phyloP scores from a whole-genome alignment of 2,888 invertebrate species.

The Bombylius discolor region DNA sequence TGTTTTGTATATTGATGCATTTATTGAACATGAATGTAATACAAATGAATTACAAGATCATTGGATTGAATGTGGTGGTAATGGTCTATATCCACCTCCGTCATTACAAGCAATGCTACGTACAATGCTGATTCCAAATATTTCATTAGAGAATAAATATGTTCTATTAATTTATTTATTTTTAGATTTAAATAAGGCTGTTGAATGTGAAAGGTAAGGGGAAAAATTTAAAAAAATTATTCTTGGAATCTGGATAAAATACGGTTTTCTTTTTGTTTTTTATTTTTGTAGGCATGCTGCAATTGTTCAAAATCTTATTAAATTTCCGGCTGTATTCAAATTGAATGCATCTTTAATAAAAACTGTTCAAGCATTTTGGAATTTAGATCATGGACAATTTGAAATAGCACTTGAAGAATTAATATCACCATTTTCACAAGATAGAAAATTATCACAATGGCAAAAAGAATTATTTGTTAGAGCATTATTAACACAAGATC shows the following conservation, averaged over 20 bases:
- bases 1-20: conserved; percentile 28
- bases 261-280: background rate
- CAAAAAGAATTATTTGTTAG: conserved; percentile 29
- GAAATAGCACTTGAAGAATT: conserved; percentile 36
- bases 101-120: conserved; percentile 66
- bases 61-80: conserved; percentile 54
- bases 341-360: conserved; percentile 61
- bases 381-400: conserved; percentile 74
- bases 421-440: conserved; percentile 25
- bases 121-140: conserved; percentile 55
- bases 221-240: background rate
- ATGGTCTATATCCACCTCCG: conserved; percentile 68
- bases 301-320: conserved; percentile 57
- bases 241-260: background rate
- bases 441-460: conserved; percentile 23
- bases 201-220: conserved; percentile 44
- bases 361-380: conserved; percentile 78
- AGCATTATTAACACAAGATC: conserved; percentile 22
- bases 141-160: conserved; percentile 59
- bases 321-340: conserved; percentile 69
- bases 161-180: conserved; percentile 68
- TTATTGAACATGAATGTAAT: conserved; percentile 37
- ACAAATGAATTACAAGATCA: conserved; percentile 40
- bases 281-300: conserved; percentile 39
- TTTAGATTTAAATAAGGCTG: conserved; percentile 61